Conservation (phyloP, 1,140 invertebrate species). For the Drosophila carrolli region DNA sequence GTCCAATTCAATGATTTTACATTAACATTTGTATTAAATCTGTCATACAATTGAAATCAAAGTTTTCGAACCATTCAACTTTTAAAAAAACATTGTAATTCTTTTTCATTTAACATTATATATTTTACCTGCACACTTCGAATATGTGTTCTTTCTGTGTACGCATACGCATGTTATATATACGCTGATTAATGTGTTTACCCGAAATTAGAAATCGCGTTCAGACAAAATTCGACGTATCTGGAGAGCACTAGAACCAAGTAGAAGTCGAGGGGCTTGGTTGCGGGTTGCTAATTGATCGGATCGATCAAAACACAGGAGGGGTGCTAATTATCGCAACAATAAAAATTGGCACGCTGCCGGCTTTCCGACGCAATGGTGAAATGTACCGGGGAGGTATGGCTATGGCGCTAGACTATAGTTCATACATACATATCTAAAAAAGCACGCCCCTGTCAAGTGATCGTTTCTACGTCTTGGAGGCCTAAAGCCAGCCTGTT, state of each 20-base stretch:
- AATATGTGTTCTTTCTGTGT: background rate
- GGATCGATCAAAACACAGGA: constrained; percentile 32
- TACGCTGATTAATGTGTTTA: constrained; percentile 58
- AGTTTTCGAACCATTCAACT: too few relatives aligned
- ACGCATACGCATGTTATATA: constrained; percentile 5
- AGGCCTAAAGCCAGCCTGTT: background rate
- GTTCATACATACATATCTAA: background rate
- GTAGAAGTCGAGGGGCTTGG: constrained; percentile 15
- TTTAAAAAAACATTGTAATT: too few relatives aligned
- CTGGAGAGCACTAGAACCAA: constrained; percentile 4
- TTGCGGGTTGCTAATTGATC: constrained; percentile 30
- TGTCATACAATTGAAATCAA: too few relatives aligned
- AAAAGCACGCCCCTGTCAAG: constrained; percentile 18
- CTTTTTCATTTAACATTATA: too few relatives aligned
- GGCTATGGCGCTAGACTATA: constrained; percentile 1
- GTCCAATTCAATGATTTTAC: background rate
- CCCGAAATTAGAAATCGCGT: constrained; percentile 24
- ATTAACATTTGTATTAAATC: too few relatives aligned
- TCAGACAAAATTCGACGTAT: constrained; percentile 3
- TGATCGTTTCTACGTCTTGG: constrained; percentile 28
- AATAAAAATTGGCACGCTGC: constrained; percentile 29
- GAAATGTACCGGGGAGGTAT: background rate
- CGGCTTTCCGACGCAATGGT: background rate
- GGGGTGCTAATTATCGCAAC: constrained; percentile 27
- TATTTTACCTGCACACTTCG: too few relatives aligned